Conservation (phyloP, 2,888 invertebrate genomes). For the Neoaliturus tenellus region DNA sequence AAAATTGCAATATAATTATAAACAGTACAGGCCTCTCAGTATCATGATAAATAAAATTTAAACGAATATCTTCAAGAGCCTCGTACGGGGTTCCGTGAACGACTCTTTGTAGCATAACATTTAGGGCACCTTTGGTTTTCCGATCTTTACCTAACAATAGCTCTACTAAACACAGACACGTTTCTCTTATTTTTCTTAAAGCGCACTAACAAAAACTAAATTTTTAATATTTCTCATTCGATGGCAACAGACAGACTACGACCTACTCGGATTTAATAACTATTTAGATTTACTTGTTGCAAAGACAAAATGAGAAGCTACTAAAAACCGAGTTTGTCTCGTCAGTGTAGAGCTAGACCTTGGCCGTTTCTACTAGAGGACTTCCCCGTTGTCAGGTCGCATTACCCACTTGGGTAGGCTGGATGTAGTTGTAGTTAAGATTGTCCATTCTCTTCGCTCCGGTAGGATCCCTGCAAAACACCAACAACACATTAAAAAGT, state of each 20-base stretch:
- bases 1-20: slow-evolving; percentile 63
- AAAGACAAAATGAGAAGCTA: slow-evolving; percentile 39
- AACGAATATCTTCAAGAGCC: slow-evolving; percentile 67
- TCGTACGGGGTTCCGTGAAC: slow-evolving; percentile 68
- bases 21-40: slow-evolving; percentile 66
- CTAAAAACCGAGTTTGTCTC: slow-evolving; percentile 56
- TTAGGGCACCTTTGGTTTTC: slow-evolving; percentile 91
- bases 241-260: slow-evolving; percentile 69
- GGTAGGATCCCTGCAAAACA: slow-evolving; percentile 82
- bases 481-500: too few relatives aligned
- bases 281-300: slow-evolving; percentile 40
- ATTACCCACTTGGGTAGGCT: slow-evolving; percentile 79
- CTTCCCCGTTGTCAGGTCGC: slow-evolving; percentile 68
- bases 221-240: slow-evolving; percentile 73
- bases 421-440: slow-evolving; percentile 82
- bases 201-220: slow-evolving; percentile 63
- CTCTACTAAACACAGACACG: slow-evolving; percentile 31
- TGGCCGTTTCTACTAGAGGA: slow-evolving; percentile 80
- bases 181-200: background rate
- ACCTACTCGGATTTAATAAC: slow-evolving; percentile 18
- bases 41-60: slow-evolving; percentile 37
- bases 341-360: slow-evolving; percentile 69
- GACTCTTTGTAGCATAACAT: slow-evolving; percentile 75
- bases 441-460: slow-evolving; percentile 92
- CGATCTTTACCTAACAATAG: slow-evolving; percentile 25